phyloP scores from a whole-genome alignment of 2,888 invertebrate genomes.

The Chloromyia formosa region DNA sequence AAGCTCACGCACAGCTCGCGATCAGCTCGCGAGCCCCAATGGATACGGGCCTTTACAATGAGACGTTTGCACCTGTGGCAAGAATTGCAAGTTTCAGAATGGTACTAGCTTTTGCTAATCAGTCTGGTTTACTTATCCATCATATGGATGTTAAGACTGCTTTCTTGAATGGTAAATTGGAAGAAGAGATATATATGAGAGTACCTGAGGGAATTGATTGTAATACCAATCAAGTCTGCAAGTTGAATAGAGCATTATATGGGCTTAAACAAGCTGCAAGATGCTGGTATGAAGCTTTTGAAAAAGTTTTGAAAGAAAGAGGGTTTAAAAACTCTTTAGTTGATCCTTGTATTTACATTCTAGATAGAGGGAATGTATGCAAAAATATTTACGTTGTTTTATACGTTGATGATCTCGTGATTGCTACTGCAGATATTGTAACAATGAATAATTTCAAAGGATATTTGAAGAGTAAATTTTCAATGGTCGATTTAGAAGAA shows the following conservation, averaged over 20 bases:
- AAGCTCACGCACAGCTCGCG: too few relatives aligned
- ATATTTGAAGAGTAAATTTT: not conserved
- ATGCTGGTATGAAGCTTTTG: conserved; percentile 50
- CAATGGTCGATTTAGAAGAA: not conserved
- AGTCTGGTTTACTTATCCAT: not conserved
- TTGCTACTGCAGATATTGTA: not conserved
- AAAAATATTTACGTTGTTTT: not conserved
- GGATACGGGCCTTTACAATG: too few relatives aligned
- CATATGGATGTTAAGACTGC: not conserved
- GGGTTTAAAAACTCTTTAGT: conserved; percentile 49
- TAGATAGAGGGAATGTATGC: not conserved
- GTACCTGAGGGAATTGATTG: not conserved
- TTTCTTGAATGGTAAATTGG: not conserved
- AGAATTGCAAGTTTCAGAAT: too few relatives aligned
- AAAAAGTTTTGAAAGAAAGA: conserved; percentile 45
- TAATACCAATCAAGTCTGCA: conserved; percentile 42
- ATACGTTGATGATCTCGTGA: not conserved
- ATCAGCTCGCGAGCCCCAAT: too few relatives aligned
- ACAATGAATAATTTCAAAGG: not conserved
- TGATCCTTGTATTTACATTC: conserved; percentile 12
- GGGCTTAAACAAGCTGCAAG: conserved; percentile 52
- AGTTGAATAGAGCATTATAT: conserved; percentile 51
- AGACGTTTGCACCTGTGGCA: too few relatives aligned
- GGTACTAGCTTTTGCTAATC: too few relatives aligned
- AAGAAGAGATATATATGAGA: too few relatives aligned